phyloP scores from a whole-genome alignment of 2,888 invertebrate genomes.

The Dicranocentrus wangi region DNA sequence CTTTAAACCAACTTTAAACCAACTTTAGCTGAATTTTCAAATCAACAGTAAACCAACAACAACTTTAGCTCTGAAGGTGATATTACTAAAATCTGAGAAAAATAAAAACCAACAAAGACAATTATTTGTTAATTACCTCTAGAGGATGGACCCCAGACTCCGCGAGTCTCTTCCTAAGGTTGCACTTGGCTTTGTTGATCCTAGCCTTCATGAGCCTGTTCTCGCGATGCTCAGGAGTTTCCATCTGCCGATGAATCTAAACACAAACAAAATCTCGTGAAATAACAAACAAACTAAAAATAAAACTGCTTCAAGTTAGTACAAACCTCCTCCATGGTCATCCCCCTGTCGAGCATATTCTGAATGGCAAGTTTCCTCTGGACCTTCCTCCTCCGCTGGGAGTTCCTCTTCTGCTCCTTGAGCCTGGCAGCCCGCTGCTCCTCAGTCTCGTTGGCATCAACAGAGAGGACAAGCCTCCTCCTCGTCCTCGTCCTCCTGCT shows the following conservation, averaged over 20 bases:
- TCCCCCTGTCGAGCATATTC: slow-evolving; percentile 35
- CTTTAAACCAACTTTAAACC: too few relatives aligned
- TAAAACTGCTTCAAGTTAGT: not conserved
- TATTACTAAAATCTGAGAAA: too few relatives aligned
- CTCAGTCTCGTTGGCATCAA: not conserved
- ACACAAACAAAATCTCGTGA: too few relatives aligned
- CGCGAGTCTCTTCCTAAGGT: not conserved
- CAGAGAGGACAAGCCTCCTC: not conserved
- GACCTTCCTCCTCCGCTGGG: not conserved
- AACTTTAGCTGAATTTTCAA: too few relatives aligned
- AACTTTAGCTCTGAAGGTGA: too few relatives aligned
- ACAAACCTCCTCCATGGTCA: slow-evolving; percentile 47
- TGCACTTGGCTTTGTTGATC: slow-evolving; percentile 9
- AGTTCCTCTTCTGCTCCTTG: not conserved
- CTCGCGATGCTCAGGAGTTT: slow-evolving; percentile 37
- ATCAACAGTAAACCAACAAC: too few relatives aligned
- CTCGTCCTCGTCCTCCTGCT: not conserved
- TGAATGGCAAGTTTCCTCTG: slow-evolving; percentile 29
- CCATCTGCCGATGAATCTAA: slow-evolving; percentile 9
- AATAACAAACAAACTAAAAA: not conserved
- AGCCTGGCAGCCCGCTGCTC: not conserved
- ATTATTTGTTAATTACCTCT: slow-evolving; percentile 5
- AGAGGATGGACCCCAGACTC: slow-evolving; percentile 5
- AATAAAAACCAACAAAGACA: too few relatives aligned
- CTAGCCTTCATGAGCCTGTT: slow-evolving; percentile 6